phyloP scores from a whole-genome alignment of 2,797 vertebrate species.

The Oceanodroma leucorhoa region DNA sequence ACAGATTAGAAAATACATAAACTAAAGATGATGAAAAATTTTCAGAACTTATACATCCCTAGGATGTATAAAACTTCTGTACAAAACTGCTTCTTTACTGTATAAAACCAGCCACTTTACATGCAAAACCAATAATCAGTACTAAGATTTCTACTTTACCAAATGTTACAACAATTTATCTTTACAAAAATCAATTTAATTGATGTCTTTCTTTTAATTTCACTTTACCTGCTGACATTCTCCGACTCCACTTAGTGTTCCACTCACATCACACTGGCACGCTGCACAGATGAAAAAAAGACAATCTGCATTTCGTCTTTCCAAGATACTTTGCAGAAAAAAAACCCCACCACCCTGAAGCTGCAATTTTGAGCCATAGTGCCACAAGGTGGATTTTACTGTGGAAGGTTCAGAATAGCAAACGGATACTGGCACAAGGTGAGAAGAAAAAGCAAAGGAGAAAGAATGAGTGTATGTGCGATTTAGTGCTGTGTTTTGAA shows the following conservation, averaged over 20 bases:
- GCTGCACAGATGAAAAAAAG: constrained; percentile 70
- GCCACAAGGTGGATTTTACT: background rate
- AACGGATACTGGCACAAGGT: background rate
- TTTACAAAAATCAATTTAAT: background rate
- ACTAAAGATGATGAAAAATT: background rate
- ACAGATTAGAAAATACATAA: background rate
- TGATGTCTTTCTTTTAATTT: background rate
- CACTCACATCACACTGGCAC: constrained; percentile 87
- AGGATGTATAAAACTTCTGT: background rate
- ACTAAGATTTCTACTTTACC: background rate
- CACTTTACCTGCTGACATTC: constrained; percentile 88
- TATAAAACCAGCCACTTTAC: background rate
- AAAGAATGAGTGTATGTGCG: background rate
- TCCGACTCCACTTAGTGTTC: constrained; percentile 86
- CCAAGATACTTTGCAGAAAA: background rate
- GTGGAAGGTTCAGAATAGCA: background rate
- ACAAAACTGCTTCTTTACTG: background rate
- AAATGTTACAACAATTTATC: background rate
- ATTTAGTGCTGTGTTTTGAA: background rate
- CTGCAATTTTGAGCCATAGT: background rate
- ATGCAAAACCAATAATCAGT: background rate
- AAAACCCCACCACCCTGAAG: background rate
- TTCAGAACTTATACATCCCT: background rate
- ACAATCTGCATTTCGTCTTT: constrained; percentile 8
- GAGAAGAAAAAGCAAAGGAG: background rate